A percentile compares a stretch with the other conserved stretches of the same genome.
phyloP scores from a whole-genome alignment of 2,797 vertebrate genomes.

The Tangara arthus region DNA sequence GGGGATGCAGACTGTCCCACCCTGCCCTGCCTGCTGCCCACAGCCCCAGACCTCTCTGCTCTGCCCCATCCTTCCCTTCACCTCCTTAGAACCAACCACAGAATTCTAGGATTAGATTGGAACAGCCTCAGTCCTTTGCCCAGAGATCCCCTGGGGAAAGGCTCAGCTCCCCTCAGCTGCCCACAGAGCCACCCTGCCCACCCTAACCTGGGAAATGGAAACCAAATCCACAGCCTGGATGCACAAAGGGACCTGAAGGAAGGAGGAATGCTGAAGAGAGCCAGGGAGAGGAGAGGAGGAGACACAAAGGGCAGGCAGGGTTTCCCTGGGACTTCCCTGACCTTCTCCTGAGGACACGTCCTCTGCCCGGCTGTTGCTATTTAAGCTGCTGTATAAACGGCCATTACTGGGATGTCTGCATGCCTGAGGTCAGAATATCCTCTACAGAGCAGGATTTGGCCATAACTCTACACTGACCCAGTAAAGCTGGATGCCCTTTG shows the following conservation, averaged over 20 bases:
- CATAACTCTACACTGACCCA: accelerated
- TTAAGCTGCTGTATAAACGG: background rate
- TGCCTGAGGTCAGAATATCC: background rate
- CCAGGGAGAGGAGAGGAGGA: background rate
- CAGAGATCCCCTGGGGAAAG: background rate
- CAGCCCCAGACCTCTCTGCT: background rate
- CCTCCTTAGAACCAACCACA: background rate
- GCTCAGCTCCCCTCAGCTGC: background rate
- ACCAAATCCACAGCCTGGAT: background rate
- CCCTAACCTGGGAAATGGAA: background rate
- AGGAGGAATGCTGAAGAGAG: background rate
- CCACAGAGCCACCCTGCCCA: background rate
- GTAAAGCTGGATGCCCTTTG: background rate
- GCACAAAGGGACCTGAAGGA: background rate
- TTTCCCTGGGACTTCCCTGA: background rate
- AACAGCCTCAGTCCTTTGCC: background rate
- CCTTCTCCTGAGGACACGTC: background rate
- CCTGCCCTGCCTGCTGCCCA: background rate
- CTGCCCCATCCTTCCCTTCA: background rate
- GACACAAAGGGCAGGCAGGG: background rate
- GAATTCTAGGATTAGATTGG: background rate
- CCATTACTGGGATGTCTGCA: background rate
- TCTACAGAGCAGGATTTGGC: background rate
- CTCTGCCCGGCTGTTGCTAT: background rate
- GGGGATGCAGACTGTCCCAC: background rate